Percentiles rank a stretch among this genome's conserved stretches.
Evolutionary conservation across 2,888 invertebrate species (phyloP).

Genomic region (Macaria liturata): DNA sequence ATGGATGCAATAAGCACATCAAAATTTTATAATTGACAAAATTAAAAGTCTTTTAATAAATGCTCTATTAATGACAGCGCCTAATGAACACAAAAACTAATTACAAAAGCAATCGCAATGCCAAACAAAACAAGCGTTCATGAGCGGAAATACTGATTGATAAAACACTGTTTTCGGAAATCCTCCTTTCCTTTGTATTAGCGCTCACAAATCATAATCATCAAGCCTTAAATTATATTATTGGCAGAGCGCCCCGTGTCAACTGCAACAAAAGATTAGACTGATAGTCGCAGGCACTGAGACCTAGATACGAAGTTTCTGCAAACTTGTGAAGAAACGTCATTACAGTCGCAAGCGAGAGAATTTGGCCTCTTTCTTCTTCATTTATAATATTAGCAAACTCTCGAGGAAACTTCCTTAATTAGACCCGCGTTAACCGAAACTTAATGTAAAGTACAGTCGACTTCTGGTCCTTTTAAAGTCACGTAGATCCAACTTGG

Average conservation of each 20-base stretch:
- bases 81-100: too few species aligned
- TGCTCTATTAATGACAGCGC: too few species aligned
- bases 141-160: too few species aligned
- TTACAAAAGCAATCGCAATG: too few species aligned
- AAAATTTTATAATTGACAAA: too few species aligned
- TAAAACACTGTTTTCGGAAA: too few species aligned
- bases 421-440: constrained; percentile 66
- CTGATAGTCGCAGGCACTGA: constrained; percentile 31
- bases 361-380: constrained; percentile 61
- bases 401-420: constrained; percentile 61
- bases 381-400: constrained; percentile 70
- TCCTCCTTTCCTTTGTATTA: too few species aligned
- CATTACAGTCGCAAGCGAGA: constrained; percentile 48
- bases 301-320: constrained; percentile 38
- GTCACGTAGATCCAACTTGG: constrained; percentile 59
- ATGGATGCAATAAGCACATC: too few species aligned
- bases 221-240: background rate
- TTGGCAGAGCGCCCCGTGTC: background rate
- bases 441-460: constrained; percentile 67
- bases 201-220: too few species aligned
- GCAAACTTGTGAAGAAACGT: constrained; percentile 53
- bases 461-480: constrained; percentile 63
- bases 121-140: too few species aligned
- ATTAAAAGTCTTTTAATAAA: too few species aligned
- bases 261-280: constrained; percentile 25